A percentile compares a stretch with the other conserved stretches of the same genome.
phyloP scores from a whole-genome alignment of 2,888 invertebrate genomes.

The Dendrolimus pini region DNA sequence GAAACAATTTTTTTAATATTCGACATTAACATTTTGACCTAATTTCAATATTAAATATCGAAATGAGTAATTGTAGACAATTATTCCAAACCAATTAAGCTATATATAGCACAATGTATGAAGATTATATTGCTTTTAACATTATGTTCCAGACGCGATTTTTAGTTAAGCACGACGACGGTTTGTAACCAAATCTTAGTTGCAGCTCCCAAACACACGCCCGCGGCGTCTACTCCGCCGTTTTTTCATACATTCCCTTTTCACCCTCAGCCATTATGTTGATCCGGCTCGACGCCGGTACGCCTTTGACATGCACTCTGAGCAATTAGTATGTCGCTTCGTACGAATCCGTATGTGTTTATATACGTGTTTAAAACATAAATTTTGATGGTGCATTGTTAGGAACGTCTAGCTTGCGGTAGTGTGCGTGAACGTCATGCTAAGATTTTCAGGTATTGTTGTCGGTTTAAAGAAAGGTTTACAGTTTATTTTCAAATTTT shows the following conservation, averaged over 20 bases:
- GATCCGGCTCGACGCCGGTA: constrained; percentile 72
- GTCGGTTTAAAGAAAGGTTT: neutral
- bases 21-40: no score
- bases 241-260: constrained; percentile 63
- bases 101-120: no score
- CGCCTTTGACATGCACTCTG: constrained; percentile 71
- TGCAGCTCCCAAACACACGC: constrained; percentile 30
- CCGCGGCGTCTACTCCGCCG: constrained; percentile 48
- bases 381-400: constrained; percentile 20
- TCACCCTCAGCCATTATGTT: constrained; percentile 70
- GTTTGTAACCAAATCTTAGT: constrained; percentile 63
- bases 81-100: no score
- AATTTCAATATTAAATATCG: no score
- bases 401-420: neutral
- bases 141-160: constrained; percentile 30
- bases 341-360: constrained; percentile 14
- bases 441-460: neutral
- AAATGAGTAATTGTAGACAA: no score
- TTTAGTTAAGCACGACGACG: constrained; percentile 46
- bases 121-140: no score
- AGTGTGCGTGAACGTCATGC: neutral
- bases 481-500: no score
- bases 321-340: constrained; percentile 69
- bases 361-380: constrained; percentile 16
- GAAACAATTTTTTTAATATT: no score